Percentiles rank a stretch among this genome's conserved stretches.
These are phyloP conservation scores for Excalfactoria chinensis DNA, from an alignment of 2,113 vertebrate species.

Conservation along the genomic window DNA sequence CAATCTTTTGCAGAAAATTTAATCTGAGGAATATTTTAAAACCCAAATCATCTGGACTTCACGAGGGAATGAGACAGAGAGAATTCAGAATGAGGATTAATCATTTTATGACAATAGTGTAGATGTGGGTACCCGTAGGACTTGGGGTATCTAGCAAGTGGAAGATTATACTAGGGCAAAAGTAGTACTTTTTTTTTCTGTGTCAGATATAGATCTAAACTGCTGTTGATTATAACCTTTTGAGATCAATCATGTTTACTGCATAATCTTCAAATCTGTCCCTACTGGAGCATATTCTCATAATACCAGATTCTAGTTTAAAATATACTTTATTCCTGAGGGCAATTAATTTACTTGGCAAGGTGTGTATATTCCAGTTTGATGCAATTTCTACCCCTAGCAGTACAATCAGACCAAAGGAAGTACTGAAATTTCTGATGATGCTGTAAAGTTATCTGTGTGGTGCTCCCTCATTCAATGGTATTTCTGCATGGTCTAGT, in stretches of 20 bases:
- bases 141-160: not conserved
- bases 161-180: not conserved
- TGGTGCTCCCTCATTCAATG: not conserved
- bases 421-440: not conserved
- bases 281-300: not conserved
- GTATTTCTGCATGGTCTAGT: not conserved
- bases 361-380: not conserved
- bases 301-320: not conserved
- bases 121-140: not conserved
- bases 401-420: not conserved
- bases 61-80: not conserved
- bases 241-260: not conserved
- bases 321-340: not conserved
- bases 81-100: not conserved
- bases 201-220: not conserved
- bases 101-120: not conserved
- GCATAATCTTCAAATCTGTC: not conserved
- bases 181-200: not conserved
- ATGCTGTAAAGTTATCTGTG: not conserved
- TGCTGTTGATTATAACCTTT: not conserved
- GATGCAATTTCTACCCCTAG: not conserved
- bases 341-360: not conserved
- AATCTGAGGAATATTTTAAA: not conserved
- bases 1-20: not conserved
- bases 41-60: not conserved